phyloP scores from a whole-genome alignment of 2,888 invertebrate species.

The Alentia gelatinosa region DNA sequence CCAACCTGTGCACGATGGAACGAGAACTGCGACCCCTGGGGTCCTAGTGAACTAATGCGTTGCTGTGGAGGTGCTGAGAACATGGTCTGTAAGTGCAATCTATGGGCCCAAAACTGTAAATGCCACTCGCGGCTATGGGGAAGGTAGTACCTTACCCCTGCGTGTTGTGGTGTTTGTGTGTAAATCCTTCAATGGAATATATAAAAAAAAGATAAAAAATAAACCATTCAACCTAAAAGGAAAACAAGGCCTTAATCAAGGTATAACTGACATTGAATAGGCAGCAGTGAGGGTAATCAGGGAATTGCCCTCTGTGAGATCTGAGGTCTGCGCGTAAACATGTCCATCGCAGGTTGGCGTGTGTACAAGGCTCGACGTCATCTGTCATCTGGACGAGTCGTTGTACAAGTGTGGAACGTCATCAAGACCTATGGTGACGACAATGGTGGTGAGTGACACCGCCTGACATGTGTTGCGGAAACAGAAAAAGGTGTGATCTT shows the following conservation, averaged over 20 bases:
- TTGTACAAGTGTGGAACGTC: too few species aligned
- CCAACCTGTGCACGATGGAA: conserved; percentile 67
- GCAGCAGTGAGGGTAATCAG: background rate
- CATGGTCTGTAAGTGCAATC: conserved; percentile 69
- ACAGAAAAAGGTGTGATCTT: too few species aligned
- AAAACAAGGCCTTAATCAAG: background rate
- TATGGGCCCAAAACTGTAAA: conserved; percentile 72
- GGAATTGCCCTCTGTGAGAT: background rate
- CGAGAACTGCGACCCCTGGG: conserved; percentile 69
- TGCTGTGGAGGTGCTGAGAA: conserved; percentile 59
- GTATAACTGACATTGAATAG: background rate
- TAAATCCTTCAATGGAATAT: background rate
- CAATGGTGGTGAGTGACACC: too few species aligned
- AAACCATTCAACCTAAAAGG: background rate
- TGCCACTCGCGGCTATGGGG: conserved; percentile 69
- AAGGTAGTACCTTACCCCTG: conserved; percentile 51
- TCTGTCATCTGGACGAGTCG: too few species aligned
- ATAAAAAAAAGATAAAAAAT: too few species aligned
- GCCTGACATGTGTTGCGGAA: too few species aligned
- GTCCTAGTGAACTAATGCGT: conserved; percentile 13
- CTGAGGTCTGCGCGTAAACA: background rate
- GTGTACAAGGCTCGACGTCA: too few species aligned
- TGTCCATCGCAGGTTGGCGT: background rate
- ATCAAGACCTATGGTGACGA: too few species aligned
- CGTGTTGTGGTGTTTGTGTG: background rate